These are phyloP conservation scores for Acridotheres tristis DNA, from an alignment of 2,797 vertebrate genomes.

Conservation along the genomic window DNA sequence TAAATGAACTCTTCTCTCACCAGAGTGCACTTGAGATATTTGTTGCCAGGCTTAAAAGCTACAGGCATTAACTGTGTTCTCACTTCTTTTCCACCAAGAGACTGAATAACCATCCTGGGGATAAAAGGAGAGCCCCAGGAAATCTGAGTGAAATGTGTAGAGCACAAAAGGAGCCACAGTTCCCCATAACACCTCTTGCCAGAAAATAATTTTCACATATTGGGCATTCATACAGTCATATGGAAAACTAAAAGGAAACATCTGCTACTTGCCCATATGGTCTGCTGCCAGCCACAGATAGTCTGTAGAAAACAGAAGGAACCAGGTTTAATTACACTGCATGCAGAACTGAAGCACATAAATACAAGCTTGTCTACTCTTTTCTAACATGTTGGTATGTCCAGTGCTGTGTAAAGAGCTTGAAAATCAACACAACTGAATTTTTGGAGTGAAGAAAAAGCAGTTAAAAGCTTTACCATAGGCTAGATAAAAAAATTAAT, in stretches of 20 bases:
- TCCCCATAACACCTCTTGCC: background rate
- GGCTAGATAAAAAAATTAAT: background rate
- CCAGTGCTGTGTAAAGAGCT: constrained; percentile 13
- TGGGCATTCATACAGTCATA: constrained; percentile 26
- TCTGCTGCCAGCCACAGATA: constrained; percentile 21
- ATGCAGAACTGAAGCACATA: background rate
- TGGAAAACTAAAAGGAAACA: constrained; percentile 55
- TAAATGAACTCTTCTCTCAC: background rate
- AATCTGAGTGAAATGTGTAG: background rate
- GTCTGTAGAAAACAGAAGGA: constrained; percentile 36
- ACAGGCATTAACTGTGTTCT: background rate
- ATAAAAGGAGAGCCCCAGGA: constrained; percentile 3
- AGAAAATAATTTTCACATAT: constrained; percentile 53
- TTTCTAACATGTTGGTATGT: background rate
- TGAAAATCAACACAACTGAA: background rate
- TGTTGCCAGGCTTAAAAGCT: background rate
- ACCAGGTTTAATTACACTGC: constrained; percentile 28
- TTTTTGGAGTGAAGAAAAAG: background rate
- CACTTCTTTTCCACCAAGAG: background rate
- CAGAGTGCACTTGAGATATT: background rate
- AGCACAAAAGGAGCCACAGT: constrained; percentile 1
- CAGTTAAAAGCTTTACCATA: background rate
- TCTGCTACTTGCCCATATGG: constrained; percentile 36
- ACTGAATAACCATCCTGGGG: background rate
- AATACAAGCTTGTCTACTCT: background rate